A percentile compares a stretch with the other conserved stretches of the same genome.
phyloP scores from a whole-genome alignment of 1,140 invertebrate genomes.

The Leguminivora glycinivorella region DNA sequence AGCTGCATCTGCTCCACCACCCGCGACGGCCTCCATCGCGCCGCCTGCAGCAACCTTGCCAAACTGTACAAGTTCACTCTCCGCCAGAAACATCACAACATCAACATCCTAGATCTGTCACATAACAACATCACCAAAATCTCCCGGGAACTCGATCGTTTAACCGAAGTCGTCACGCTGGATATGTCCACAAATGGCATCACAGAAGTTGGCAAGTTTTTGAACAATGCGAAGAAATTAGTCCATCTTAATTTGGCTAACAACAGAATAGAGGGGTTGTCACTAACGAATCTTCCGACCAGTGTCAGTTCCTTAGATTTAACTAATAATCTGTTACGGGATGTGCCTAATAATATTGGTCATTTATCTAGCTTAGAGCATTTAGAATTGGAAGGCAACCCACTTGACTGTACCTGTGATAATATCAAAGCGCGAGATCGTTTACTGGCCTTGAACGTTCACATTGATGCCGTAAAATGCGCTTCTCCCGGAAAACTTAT shows the following conservation, averaged over 20 bases:
- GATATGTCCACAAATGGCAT: constrained; percentile 81
- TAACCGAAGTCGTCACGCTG: constrained; percentile 79
- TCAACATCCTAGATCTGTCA: constrained; percentile 80
- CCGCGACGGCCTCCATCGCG: constrained; percentile 66
- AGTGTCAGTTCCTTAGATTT: constrained; percentile 82
- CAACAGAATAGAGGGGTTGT: constrained; percentile 78
- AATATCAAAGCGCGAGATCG: constrained; percentile 80
- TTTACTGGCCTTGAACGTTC: constrained; percentile 74
- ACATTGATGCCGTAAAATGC: constrained; percentile 80
- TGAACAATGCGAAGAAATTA: constrained; percentile 78
- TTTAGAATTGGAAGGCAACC: constrained; percentile 80
- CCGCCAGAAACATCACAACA: constrained; percentile 75
- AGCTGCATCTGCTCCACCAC: constrained; percentile 68
- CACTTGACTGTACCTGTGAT: constrained; percentile 81
- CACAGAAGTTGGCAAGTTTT: constrained; percentile 78
- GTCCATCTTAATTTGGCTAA: constrained; percentile 80
- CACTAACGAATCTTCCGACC: constrained; percentile 77
- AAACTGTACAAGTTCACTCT: constrained; percentile 73
- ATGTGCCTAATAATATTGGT: constrained; percentile 79
- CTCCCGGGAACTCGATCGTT: constrained; percentile 76
- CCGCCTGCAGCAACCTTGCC: constrained; percentile 65
- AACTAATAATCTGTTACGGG: constrained; percentile 80
- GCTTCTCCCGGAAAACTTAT: constrained; percentile 71
- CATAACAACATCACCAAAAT: constrained; percentile 79
- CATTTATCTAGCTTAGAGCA: constrained; percentile 77